Percentiles rank a stretch among this genome's conserved stretches.
phyloP scores from a whole-genome alignment of 1,140 invertebrate species.

The Phymastichus coffea region DNA sequence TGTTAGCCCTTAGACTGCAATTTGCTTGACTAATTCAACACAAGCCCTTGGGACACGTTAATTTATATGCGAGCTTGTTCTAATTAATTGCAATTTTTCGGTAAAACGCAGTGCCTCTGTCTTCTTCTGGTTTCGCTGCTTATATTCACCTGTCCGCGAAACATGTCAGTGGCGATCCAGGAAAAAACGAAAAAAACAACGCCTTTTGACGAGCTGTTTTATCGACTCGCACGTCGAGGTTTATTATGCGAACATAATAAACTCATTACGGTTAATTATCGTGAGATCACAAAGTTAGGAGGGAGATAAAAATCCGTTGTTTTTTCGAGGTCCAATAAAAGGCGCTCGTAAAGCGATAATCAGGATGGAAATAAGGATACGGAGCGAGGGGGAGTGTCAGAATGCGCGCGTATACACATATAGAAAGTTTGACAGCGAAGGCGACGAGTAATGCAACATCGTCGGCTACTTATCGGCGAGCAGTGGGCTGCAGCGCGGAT shows the following conservation, averaged over 20 bases:
- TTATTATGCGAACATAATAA: too few relatives aligned
- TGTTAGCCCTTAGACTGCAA: conserved; percentile 11
- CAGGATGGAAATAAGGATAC: background rate
- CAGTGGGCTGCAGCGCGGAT: background rate
- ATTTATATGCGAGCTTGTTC: too few relatives aligned
- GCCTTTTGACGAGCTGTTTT: too few relatives aligned
- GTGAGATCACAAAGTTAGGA: background rate
- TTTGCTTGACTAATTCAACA: conserved; percentile 6
- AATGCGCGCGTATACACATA: background rate
- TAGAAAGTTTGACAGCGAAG: background rate
- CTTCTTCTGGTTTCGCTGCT: too few relatives aligned
- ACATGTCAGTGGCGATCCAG: too few relatives aligned
- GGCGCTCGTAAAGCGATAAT: background rate
- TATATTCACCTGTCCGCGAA: too few relatives aligned
- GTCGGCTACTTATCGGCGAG: conserved; percentile 15
- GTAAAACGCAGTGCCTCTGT: too few relatives aligned
- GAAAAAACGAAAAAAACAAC: too few relatives aligned
- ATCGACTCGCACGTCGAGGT: too few relatives aligned
- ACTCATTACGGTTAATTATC: conserved; percentile 15
- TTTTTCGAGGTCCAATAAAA: background rate
- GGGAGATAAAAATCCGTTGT: background rate
- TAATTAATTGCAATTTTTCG: too few relatives aligned
- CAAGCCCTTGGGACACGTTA: too few relatives aligned
- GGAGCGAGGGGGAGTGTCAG: background rate
- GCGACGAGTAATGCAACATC: background rate